Evolutionary conservation across 2,797 vertebrate genomes (phyloP).

Genomic region (Danio kyathit): DNA sequence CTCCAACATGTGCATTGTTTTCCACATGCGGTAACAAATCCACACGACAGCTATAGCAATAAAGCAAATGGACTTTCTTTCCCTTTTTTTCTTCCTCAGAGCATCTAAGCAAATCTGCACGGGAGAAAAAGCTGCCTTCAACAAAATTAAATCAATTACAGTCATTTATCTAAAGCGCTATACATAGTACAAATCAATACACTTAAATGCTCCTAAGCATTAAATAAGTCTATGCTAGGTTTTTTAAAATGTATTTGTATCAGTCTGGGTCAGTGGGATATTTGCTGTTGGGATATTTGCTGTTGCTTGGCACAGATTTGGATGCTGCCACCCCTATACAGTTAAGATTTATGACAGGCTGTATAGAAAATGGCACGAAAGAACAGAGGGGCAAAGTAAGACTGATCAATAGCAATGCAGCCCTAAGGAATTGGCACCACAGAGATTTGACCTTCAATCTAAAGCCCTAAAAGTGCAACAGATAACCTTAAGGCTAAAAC

Average conservation of each 20-base stretch:
- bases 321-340: not conserved
- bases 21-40: slow-evolving; percentile 1
- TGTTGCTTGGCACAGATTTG: not conserved
- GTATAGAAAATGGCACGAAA: slow-evolving; percentile 1
- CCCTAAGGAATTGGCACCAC: not conserved
- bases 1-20: slow-evolving; percentile 24
- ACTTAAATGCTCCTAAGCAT: slow-evolving; percentile 2
- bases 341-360: slow-evolving; percentile 12
- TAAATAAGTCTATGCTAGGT: slow-evolving; percentile 8
- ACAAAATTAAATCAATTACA: slow-evolving; percentile 14
- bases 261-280: not conserved
- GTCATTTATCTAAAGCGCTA: not conserved
- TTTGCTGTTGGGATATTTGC: not conserved
- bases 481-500: not conserved
- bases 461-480: not conserved
- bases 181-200: slow-evolving; percentile 4
- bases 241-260: not conserved
- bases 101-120: slow-evolving; percentile 1
- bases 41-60: slow-evolving; percentile 1
- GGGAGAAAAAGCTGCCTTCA: not conserved
- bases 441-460: not conserved
- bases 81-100: not conserved
- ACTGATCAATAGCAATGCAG: not conserved
- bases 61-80: slow-evolving; percentile 23
- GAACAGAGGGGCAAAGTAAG: not conserved